Evolutionary conservation across 2,797 vertebrate species (phyloP), one percentile per base, ranked within the genome.

Genomic region (Tadarida brasiliensis): DNA sequence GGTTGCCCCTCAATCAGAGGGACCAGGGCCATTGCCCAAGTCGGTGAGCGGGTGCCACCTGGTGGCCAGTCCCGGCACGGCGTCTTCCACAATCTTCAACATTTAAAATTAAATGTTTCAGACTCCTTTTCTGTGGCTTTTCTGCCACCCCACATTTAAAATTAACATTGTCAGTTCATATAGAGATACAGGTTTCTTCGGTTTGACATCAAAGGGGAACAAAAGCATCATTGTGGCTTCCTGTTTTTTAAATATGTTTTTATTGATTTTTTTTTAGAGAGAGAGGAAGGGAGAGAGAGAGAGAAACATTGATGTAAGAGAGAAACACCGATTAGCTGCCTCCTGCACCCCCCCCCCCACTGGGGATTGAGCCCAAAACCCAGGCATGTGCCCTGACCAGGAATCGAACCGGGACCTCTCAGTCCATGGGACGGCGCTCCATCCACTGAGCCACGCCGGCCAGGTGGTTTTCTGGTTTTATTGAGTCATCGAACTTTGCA

Each of bases 31-130:
- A 0, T 6, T 10, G 24, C 39, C 80, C 78, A 47, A 54, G 78
- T 56, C 16, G 51, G 16, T 56, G 82, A 65, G 76, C 5, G 15
- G 16, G 74, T 35, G 57, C 89, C 97, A 85, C 93, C 96, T 95
- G n/a, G 73, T 83, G 96, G 90, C 44, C 33, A 1, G 15, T 33
- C 3, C 0, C 0, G 1, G 51, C 0, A 15, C 2, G n/a, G 78
- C 30, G 0, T n/a, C 59, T 56, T 6, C 44, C 15, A 8, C 49
- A 2, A 1, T 24, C 68, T 15, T n/a, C 54, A n/a, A 14, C 49
- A 4, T 71, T 77, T 73, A 22, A 65, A 73, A 51, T 59, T 1
- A 5, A 5, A n/a, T n/a, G n/a, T n/a, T n/a, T n/a, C n/a, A n/a
- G n/a, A n/a, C n/a, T n/a, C n/a, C n/a, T n/a, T n/a, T n/a, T n/a